Evolutionary conservation across 2,888 invertebrate species (phyloP).

Genomic region (Pogonocherus hispidulus): DNA sequence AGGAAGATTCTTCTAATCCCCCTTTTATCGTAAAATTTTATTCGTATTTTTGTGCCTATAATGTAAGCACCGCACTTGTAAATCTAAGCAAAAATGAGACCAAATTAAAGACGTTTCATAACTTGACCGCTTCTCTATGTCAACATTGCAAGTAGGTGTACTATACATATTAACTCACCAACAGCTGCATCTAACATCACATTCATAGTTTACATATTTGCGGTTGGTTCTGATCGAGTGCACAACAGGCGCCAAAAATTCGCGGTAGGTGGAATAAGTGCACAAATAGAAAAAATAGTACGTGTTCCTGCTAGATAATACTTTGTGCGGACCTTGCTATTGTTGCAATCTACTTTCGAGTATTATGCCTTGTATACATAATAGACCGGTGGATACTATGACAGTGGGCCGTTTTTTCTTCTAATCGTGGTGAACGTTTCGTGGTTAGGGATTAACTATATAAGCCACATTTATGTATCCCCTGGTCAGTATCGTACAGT

Average conservation of each 20-base stretch:
- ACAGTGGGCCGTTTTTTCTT: slow-evolving; percentile 48
- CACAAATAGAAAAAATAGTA: slow-evolving; percentile 48
- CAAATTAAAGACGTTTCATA: too few relatives aligned
- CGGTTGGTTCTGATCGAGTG: slow-evolving; percentile 51
- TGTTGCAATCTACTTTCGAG: slow-evolving; percentile 60
- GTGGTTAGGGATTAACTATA: slow-evolving; percentile 57
- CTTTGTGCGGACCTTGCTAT: slow-evolving; percentile 57
- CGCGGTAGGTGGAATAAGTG: slow-evolving; percentile 44
- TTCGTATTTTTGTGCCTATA: too few relatives aligned
- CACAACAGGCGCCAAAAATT: slow-evolving; percentile 54
- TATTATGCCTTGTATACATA: slow-evolving; percentile 59
- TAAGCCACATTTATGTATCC: slow-evolving; percentile 53
- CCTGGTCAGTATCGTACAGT: slow-evolving; percentile 53
- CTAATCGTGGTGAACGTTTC: slow-evolving; percentile 60
- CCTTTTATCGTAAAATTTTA: too few relatives aligned
- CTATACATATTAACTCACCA: slow-evolving; percentile 7
- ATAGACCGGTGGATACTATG: slow-evolving; percentile 51
- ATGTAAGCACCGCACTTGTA: too few relatives aligned
- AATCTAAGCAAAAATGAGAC: too few relatives aligned
- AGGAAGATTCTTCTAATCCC: too few relatives aligned
- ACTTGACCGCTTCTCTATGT: too few relatives aligned
- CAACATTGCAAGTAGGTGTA: too few relatives aligned
- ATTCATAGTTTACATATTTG: slow-evolving; percentile 31
- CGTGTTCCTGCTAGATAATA: slow-evolving; percentile 34
- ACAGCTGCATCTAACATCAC: slow-evolving; percentile 14